Conservation (phyloP, 2,797 vertebrate species). For the Acipenser transmontanus region DNA sequence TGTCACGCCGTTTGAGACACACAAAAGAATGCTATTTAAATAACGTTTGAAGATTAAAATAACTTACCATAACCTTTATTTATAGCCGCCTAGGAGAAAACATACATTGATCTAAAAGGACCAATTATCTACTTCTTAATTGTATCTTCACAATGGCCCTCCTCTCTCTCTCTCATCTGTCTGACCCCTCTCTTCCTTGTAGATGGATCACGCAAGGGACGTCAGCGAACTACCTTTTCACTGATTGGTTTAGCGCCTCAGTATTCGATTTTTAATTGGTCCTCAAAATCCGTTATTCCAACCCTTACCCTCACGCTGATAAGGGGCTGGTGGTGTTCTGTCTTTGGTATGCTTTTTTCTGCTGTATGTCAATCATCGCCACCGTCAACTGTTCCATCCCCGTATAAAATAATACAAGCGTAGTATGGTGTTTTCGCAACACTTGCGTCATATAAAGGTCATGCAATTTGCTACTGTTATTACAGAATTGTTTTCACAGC, state of each 20-base stretch:
- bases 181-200: slow-evolving; percentile 16
- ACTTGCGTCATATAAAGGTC: no score
- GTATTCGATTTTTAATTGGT: slow-evolving; percentile 38
- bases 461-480: no score
- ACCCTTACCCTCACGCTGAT: slow-evolving; percentile 26
- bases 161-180: slow-evolving; percentile 14
- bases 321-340: neutral
- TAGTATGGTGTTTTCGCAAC: no score
- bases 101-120: slow-evolving; percentile 5
- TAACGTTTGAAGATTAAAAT: neutral
- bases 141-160: slow-evolving; percentile 24
- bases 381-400: no score
- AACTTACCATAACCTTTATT: slow-evolving; percentile 40
- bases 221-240: slow-evolving; percentile 15
- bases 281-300: slow-evolving; percentile 14
- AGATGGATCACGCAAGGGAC: slow-evolving; percentile 18
- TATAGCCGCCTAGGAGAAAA: slow-evolving; percentile 15
- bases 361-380: no score
- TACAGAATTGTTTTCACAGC: no score
- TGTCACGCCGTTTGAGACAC: neutral
- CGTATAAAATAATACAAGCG: no score
- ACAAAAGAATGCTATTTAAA: slow-evolving; percentile 4
- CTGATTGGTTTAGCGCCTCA: slow-evolving; percentile 41
- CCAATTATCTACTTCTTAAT: neutral
- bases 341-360: no score